Evolutionary conservation across 2,113 vertebrate genomes (phyloP).

Genomic region (Egretta garzetta): DNA sequence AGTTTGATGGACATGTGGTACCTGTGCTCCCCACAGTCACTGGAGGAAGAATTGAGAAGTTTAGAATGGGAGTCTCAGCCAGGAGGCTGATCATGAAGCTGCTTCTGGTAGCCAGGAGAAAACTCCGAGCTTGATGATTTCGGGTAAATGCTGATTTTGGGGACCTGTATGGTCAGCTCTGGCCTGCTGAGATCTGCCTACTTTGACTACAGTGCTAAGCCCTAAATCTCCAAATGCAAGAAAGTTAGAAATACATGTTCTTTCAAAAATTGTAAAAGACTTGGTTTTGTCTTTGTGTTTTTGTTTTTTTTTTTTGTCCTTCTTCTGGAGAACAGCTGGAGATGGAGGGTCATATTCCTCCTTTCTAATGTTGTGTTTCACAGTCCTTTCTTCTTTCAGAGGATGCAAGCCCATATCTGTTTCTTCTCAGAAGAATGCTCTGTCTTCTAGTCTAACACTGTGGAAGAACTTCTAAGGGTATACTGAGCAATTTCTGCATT

Average conservation of each 20-base stretch:
- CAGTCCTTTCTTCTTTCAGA: not conserved
- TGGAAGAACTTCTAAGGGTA: not conserved
- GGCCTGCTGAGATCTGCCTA: not conserved
- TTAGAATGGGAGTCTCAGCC: not conserved
- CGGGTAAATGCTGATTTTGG: not conserved
- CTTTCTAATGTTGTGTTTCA: not conserved
- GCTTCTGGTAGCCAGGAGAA: not conserved
- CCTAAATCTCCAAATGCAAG: not conserved
- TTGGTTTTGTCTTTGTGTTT: not conserved
- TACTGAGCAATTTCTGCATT: not conserved
- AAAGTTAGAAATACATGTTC: not conserved
- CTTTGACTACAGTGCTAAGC: not conserved
- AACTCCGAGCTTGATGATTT: not conserved
- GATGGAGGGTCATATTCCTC: not conserved
- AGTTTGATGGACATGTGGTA: not conserved
- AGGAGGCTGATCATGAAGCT: not conserved
- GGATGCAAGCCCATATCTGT: not conserved
- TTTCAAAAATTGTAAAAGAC: not conserved
- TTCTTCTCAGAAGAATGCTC: not conserved
- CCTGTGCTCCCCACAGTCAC: not conserved
- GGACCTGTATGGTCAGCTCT: not conserved
- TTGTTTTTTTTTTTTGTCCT: not conserved
- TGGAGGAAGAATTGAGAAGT: not conserved
- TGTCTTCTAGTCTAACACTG: not conserved
- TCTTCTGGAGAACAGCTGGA: not conserved